These are phyloP conservation scores for Lordiphosa collinella DNA, from an alignment of 1,140 invertebrate genomes.

Conservation along the genomic window DNA sequence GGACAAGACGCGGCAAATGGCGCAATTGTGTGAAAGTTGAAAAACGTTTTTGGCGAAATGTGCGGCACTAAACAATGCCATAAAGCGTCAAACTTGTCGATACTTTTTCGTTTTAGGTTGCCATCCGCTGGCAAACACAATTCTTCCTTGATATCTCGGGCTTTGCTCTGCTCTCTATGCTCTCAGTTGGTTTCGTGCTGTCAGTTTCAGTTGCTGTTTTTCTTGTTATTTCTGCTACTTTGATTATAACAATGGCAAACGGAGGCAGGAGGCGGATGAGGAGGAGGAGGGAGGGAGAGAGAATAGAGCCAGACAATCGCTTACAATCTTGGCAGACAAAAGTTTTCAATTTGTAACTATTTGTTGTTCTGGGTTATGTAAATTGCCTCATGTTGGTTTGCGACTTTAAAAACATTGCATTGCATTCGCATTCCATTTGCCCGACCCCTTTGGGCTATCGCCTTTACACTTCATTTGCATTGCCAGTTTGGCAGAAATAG, in stretches of 20 bases:
- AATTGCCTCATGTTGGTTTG: slow-evolving; percentile 58
- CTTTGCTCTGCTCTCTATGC: slow-evolving; percentile 24
- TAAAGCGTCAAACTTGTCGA: slow-evolving; percentile 78
- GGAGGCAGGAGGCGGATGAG: slow-evolving; percentile 3
- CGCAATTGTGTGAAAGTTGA: slow-evolving; percentile 77
- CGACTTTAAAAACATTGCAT: slow-evolving; percentile 56
- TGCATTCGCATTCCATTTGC: slow-evolving; percentile 17
- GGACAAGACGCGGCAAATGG: slow-evolving; percentile 70
- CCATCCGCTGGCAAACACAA: slow-evolving; percentile 38
- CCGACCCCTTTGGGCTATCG: slow-evolving; percentile 31
- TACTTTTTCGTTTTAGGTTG: slow-evolving; percentile 58
- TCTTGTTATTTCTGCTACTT: slow-evolving; percentile 70
- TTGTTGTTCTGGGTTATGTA: slow-evolving; percentile 76
- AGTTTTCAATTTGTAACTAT: slow-evolving; percentile 77
- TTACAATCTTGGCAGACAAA: slow-evolving; percentile 74
- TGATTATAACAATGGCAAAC: slow-evolving; percentile 71
- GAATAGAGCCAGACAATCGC: slow-evolving; percentile 50
- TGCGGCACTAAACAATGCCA: slow-evolving; percentile 77
- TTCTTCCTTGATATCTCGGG: slow-evolving; percentile 30
- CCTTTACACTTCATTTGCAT: slow-evolving; percentile 68
- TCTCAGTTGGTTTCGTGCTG: slow-evolving; percentile 37
- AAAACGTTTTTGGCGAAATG: slow-evolving; percentile 77
- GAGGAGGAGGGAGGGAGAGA: not conserved
- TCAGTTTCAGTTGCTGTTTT: slow-evolving; percentile 61
- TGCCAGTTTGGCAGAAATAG: slow-evolving; percentile 53